A percentile compares a stretch with the other conserved stretches of the same genome.
phyloP scores from a whole-genome alignment of 2,113 vertebrate genomes.

The Lonchura striata region DNA sequence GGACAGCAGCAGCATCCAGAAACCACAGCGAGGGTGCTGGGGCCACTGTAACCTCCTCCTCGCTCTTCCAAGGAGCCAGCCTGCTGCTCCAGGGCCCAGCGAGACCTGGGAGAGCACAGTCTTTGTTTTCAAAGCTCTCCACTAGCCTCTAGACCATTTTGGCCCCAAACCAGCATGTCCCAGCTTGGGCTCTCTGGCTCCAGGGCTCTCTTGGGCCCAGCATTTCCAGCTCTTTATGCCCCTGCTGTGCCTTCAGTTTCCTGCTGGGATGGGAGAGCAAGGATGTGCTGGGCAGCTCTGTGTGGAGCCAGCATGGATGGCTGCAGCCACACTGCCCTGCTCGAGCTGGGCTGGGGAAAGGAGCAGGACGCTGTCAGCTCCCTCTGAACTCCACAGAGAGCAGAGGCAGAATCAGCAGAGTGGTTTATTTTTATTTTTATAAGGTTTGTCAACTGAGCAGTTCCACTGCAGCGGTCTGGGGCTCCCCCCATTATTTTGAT shows the following conservation, averaged over 20 bases:
- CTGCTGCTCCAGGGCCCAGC: background rate
- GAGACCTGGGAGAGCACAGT: rapidly evolving
- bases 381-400: background rate
- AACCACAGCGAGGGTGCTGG: background rate
- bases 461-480: background rate
- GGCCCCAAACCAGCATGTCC: background rate
- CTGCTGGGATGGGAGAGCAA: background rate
- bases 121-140: background rate
- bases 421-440: background rate
- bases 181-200: background rate
- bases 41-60: background rate
- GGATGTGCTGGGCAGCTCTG: rapidly evolving
- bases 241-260: background rate
- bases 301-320: rapidly evolving
- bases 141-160: background rate
- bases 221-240: background rate
- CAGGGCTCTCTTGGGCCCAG: background rate
- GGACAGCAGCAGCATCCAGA: background rate
- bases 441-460: rapidly evolving
- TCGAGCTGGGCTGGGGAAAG: rapidly evolving
- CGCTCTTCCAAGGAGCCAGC: background rate
- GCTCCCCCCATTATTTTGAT: background rate
- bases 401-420: background rate
- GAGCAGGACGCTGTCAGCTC: background rate
- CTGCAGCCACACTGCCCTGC: background rate